Base-by-base conservation (phyloP, 2,888 invertebrate species). In the Hymenopus coronatus region DNA sequence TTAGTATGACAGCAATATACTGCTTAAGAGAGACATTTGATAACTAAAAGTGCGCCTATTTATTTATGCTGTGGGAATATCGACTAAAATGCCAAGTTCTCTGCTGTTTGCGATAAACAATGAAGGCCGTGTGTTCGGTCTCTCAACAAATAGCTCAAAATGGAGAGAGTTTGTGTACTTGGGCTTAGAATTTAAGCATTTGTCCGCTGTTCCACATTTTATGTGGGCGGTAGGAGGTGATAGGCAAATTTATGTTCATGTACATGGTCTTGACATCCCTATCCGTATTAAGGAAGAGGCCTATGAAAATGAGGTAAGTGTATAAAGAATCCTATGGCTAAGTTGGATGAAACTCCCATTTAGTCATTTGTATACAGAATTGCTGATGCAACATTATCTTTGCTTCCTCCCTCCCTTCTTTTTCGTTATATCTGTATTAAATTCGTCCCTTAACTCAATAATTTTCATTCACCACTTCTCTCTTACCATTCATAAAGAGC, bases 161-260 rank as follows among this genome's bases (percentile, higher is more conserved):
- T 98, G 98, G 98, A 95, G 97, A 92, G 97, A 98, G 93, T 96
- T 98, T 92, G 96, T 96, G 92, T 98, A 98, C 92, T 94, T 96
- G 30, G 97, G 98, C 1, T 94, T 98, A 91, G 98, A 98, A 92
- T 97, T 98, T 92, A 98, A 98, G 93, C 97, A 97, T 92, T 94
- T 98, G 88, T 97, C 98, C 3, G 96, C 98, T 6, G 96, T 97
- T 2, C 96, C 97, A 25, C 96, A 97, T 93, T 97, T 97, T 92
- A 94, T 98, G 92, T 99, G 98, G 98, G 98, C 98, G 2, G 96
- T 98, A 89, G 98, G 98, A 82, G 97, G 98, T 15, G 98, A 98
- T 93, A 96, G 98, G 90, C 98, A 98, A 93, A 96, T 98, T 88
- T 98, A 98, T 93, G 96, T 98, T 3, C 98, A 97, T 92, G 98